A percentile compares a stretch with the other conserved stretches of the same genome.
Conservation (phyloP, 2,888 invertebrate genomes). For the Anarsia innoxiella region DNA sequence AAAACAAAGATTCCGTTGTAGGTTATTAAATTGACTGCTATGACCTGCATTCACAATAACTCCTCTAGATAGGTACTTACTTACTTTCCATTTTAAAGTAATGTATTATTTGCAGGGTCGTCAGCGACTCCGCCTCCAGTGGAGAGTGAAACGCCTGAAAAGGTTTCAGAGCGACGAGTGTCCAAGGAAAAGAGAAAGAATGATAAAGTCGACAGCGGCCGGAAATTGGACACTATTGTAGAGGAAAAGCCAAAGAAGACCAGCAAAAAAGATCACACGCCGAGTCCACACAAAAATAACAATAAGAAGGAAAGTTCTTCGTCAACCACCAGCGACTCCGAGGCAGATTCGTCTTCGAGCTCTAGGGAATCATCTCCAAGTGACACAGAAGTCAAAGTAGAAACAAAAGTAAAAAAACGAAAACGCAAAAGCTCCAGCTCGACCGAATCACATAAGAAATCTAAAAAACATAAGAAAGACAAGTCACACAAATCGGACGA, state of each 20-base stretch:
- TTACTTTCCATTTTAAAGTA: background rate
- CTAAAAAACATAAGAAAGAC: conserved; percentile 43
- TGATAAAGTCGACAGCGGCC: conserved; percentile 45
- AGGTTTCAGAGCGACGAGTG: conserved; percentile 39
- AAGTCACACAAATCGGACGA: conserved; percentile 37
- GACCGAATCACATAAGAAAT: conserved; percentile 43
- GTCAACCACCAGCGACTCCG: conserved; percentile 60
- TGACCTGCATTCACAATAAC: no score
- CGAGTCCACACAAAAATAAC: conserved; percentile 42
- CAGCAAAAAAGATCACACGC: conserved; percentile 43
- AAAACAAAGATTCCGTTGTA: no score
- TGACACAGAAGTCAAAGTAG: conserved; percentile 35
- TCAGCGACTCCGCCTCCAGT: conserved; percentile 55
- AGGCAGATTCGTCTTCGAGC: conserved; percentile 46
- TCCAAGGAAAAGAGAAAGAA: conserved; percentile 50
- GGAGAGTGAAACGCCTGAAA: conserved; percentile 55
- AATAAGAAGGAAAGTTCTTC: conserved; percentile 54
- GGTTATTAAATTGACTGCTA: no score
- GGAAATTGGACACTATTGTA: conserved; percentile 44
- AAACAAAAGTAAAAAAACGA: conserved; percentile 45
- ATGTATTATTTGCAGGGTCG: conserved; percentile 35
- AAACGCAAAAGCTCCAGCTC: conserved; percentile 52
- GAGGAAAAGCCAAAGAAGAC: conserved; percentile 51
- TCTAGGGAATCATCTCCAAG: conserved; percentile 40
- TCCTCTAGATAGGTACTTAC: no score